A percentile compares a stretch with the other conserved stretches of the same genome.
phyloP scores from a whole-genome alignment of 2,113 vertebrate species.

The Zosterops hypoxanthus region DNA sequence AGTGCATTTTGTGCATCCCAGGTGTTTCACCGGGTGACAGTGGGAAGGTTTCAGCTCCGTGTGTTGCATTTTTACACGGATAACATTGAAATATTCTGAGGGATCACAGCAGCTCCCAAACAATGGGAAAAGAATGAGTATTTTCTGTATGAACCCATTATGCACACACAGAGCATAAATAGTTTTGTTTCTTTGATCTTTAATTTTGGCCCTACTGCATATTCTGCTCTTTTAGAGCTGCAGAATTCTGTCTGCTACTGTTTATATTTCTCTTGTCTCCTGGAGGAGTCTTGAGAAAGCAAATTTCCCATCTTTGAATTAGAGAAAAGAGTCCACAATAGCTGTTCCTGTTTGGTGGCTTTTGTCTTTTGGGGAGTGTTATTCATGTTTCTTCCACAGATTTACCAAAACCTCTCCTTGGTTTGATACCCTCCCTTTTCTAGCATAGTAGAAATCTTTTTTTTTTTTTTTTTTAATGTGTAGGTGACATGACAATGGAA shows the following conservation, averaged over 20 bases:
- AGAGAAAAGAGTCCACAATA: not conserved
- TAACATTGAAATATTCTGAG: not conserved
- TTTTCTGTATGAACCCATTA: not conserved
- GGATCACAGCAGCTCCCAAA: not conserved
- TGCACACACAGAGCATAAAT: not conserved
- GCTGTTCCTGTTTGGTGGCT: not conserved
- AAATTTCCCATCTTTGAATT: not conserved
- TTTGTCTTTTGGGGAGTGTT: not conserved
- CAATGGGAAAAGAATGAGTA: not conserved
- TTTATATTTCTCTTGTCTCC: not conserved
- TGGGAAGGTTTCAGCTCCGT: not conserved
- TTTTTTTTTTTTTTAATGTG: not conserved
- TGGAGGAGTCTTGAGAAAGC: not conserved
- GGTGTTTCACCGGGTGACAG: not conserved
- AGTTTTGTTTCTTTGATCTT: not conserved
- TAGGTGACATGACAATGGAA: not conserved
- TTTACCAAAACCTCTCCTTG: not conserved
- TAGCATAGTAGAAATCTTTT: not conserved
- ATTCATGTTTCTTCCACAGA: not conserved
- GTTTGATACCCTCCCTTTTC: not conserved
- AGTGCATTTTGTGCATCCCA: not conserved
- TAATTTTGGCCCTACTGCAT: not conserved
- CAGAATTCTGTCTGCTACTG: not conserved
- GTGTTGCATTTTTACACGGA: not conserved
- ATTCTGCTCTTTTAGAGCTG: not conserved